Base-by-base conservation (phyloP, 2,888 invertebrate species). In the Eugnorisma glareosa region DNA sequence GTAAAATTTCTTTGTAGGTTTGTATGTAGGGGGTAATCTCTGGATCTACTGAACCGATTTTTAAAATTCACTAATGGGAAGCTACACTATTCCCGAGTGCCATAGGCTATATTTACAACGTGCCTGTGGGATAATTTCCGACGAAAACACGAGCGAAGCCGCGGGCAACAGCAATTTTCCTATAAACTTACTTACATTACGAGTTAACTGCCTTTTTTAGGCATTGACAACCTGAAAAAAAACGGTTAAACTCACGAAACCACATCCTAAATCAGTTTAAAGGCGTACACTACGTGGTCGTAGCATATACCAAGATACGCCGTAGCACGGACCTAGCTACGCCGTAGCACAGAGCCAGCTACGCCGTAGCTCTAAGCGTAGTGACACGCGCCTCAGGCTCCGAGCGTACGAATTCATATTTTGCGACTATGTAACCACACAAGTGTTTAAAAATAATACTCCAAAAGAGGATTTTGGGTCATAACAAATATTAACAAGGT, bases 321-420 rank as follows among this genome's bases (percentile, higher is more conserved):
- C 72, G 77, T 78, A 78, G 51, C 37, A 18, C 21, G 15, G 21
- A 7, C 31, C 13, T 18, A 31, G 68, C 57, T 74, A 70, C 57
- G 73, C 11, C 59, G 73, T 74, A 70, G 45, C 45, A 28, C 8
- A 10, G 7, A 6, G 40, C 7, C 13, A 18, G 67, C 70, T 73
- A 73, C 57, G 70, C 24, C 72, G 74, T 74, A 71, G 59, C 45
- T 45, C 18, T 15, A 57, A 40, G 2, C 24, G 68, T 35, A 61
- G 51, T 18, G 7, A 28, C 18, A 68, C 35, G 5, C 11, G 24
- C 37, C 51, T 1, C 7, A n/a, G 11, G 15, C 37, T n/a, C 11
- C 31, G 1, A 1, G 7, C 37, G 13, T 4, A 13, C 13, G 15
- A 76, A 63, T 45, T 67, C n/a, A 2, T 40, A 40, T 57, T 57